A percentile compares a stretch with the other conserved stretches of the same genome.
These are phyloP conservation scores for Dryas iulia DNA, from an alignment of 1,140 invertebrate species.

Conservation along the genomic window DNA sequence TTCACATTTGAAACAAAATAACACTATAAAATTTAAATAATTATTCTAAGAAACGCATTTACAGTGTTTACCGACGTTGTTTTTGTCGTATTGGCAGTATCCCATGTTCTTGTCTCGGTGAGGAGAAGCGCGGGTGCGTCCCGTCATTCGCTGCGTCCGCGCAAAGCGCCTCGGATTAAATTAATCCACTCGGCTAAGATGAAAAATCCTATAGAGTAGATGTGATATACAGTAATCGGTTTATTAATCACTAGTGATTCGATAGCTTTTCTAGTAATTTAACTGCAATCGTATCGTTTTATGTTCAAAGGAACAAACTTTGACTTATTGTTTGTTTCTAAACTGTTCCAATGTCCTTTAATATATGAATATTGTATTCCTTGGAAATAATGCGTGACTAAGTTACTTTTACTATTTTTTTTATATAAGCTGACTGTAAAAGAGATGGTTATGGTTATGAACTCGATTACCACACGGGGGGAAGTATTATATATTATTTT, in stretches of 20 bases:
- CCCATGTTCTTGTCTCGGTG: slow-evolving; percentile 25
- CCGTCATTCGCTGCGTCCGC: slow-evolving; percentile 49
- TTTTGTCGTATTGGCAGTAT: slow-evolving; percentile 24
- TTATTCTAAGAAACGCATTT: slow-evolving; percentile 16
- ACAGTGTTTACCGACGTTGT: slow-evolving; percentile 9
- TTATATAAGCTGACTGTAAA: no score
- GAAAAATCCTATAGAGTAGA: slow-evolving; percentile 63
- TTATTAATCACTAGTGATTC: slow-evolving; percentile 42
- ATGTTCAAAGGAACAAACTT: not conserved
- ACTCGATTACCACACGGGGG: no score
- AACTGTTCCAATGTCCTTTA: not conserved
- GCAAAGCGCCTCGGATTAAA: slow-evolving; percentile 54
- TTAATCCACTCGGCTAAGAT: slow-evolving; percentile 70
- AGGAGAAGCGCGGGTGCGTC: slow-evolving; percentile 55
- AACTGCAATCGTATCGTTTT: not conserved
- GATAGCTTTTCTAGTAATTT: slow-evolving; percentile 6
- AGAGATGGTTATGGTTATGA: no score
- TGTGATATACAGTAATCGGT: slow-evolving; percentile 47
- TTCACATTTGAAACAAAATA: not conserved
- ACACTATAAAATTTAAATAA: slow-evolving; percentile 10
- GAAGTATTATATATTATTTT: no score
- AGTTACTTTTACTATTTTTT: not conserved
- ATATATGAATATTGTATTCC: slow-evolving; percentile 1
- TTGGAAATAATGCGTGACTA: not conserved
- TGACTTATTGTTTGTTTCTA: not conserved